Base-by-base conservation (phyloP, 1,140 invertebrate species). In the Drosophila serrata region DNA sequence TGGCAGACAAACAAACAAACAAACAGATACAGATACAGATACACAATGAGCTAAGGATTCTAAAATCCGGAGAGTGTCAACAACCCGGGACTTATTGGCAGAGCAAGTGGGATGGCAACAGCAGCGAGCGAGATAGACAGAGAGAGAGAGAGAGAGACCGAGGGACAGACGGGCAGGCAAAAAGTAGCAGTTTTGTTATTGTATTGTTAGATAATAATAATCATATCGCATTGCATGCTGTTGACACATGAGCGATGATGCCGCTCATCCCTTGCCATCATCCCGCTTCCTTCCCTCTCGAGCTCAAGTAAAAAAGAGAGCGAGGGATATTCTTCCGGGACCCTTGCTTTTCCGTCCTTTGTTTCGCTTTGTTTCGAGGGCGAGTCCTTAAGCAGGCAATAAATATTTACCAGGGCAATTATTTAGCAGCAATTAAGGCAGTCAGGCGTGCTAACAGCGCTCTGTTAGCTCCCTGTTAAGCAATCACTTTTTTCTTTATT, bases 121-220 rank as follows among this genome's bases (percentile, higher is more conserved):
- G 17, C 48, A 19, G 29, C 17, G 49, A 51, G 49, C 27, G 17
- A 17, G 13, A 37, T 6, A 40, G 24, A 5, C 1, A 1, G 12
- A 27, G 43, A 42, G 22, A 45, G 31, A 24, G 33, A 37, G 3
- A 42, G 15, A 60, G n/a, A n/a, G 12, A 27, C 51, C 42, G 22
- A 45, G 31, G 31, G 33, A 37, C 4, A 42, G 15, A 60, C 27
- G 69, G 13, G 35, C 33, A 46, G 56, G 84, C 84, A 88, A 84
- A 88, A 87, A 87, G 84, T 84, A 88, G 84, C 84, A 88, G 80
- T 73, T 85, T 81, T 85, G 86, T 85, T 85, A 81, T 81, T 90
- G 86, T 81, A 85, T 90, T 90, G 85, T 90, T 79, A 85, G 85
- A 85, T 90, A 90, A 90, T 90, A 88, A 90, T 90, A 88, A 88